Base-by-base conservation (phyloP, 2,888 invertebrate species). In the Xestia c-nigrum region DNA sequence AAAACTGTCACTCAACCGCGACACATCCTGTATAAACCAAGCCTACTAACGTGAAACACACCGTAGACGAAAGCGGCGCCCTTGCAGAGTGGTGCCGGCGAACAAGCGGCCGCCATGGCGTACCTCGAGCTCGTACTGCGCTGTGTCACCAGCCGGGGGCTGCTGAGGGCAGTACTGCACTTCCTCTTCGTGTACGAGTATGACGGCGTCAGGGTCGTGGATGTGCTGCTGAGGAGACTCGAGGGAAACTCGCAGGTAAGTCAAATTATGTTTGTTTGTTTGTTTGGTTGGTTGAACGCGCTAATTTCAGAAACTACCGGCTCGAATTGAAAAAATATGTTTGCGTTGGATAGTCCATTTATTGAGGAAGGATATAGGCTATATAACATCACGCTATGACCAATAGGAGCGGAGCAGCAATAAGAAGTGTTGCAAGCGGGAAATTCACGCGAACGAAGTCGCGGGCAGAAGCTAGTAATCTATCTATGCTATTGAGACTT, bases 81-180 rank as follows among this genome's bases (percentile, higher is more conserved):
- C 95, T 97, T 98, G 94, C 97, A 99, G 99, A 98, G 97, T 94
- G 98, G 98, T 80, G 97, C 98, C 87, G 98, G 98, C 86, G 99
- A 99, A 94, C 98, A 99, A 92, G 98, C 99, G 78, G 98, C 99
- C 69, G 99, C 99, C 16, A 99, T 98, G 91, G 98, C 99, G 12
- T 99, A 99, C 95, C 97, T 99, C 83, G 99, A 99, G 95, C 97
- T 99, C 86, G 98, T 99, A 89, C 94, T 99, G 83, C 97, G 99
- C 68, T 98, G 98, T 71, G 98, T 99, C 21, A 98, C 98, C 0
- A 98, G 98, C 87, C 98, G 98, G 0, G 98, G 98, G 0, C 96
- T 99, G 72, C 96, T 99, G 86, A 97, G 98, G 86, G 98, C 98
- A 0, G 98, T 99, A 89, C 97, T 99, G 46, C 98, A 98, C 92